A percentile compares a stretch with the other conserved stretches of the same genome.
These are phyloP conservation scores for Melanotaenia maccullochi DNA, from an alignment of 2,797 vertebrate genomes.

Conservation along the genomic window DNA sequence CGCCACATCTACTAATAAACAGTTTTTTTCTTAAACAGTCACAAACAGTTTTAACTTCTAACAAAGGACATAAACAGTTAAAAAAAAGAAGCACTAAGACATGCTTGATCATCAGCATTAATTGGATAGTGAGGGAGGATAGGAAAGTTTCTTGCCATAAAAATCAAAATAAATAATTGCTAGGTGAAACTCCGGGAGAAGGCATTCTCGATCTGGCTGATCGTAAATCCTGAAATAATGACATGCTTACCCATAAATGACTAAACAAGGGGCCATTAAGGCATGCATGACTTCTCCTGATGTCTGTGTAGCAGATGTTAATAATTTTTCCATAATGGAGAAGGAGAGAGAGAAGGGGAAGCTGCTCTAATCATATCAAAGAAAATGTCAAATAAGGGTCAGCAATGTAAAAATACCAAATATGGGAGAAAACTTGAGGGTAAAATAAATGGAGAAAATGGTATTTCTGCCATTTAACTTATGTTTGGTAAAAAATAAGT, in stretches of 20 bases:
- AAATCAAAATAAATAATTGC: conserved; percentile 82
- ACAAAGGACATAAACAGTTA: conserved; percentile 63
- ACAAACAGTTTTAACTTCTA: conserved; percentile 42
- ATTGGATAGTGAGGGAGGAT: conserved; percentile 80
- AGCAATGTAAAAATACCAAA: conserved; percentile 48
- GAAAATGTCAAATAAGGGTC: conserved; percentile 81
- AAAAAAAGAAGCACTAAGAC: conserved; percentile 63
- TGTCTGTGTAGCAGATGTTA: conserved; percentile 84
- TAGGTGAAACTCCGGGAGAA: conserved; percentile 78
- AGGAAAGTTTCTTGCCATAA: conserved; percentile 79
- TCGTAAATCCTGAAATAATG: conserved; percentile 82
- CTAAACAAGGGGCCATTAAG: conserved; percentile 85
- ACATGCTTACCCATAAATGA: conserved; percentile 85
- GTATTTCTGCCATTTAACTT: background rate
- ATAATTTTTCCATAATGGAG: conserved; percentile 81
- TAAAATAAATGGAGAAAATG: conserved; percentile 6
- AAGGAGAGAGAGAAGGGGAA: conserved; percentile 59
- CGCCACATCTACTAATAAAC: background rate
- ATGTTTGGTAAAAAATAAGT: background rate
- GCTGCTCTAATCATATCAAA: conserved; percentile 68
- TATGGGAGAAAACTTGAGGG: background rate
- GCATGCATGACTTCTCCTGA: conserved; percentile 83
- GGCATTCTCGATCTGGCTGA: conserved; percentile 67
- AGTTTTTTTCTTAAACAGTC: conserved; percentile 26
- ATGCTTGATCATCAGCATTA: conserved; percentile 80